Base-by-base conservation (phyloP, 2,113 vertebrate species). In the Urocitellus parryii region DNA sequence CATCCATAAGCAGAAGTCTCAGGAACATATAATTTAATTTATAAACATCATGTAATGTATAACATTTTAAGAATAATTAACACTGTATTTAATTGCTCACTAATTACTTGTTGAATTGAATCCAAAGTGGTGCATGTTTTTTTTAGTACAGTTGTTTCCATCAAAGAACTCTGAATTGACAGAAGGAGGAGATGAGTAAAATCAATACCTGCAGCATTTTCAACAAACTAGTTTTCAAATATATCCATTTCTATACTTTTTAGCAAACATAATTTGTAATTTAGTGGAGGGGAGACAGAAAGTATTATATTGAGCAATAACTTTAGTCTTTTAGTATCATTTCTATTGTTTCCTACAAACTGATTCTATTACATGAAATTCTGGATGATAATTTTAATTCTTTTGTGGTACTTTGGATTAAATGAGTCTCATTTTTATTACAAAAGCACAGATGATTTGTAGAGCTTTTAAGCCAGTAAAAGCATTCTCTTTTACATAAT, bases 371-470 rank as follows among this genome's bases (percentile, higher is more conserved):
- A 84, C 29, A 14, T 82, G 67, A 90, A 93, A 4, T 88, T 91
- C 51, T 78, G 8, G 42, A 25, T 65, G 11, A 79, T 87, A 32
- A 85, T 90, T 94, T 87, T 95, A 77, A 78, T 95, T 97, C 16
- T 82, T 96, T 37, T 79, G 11, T 90, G 72, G 78, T 96, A 53
- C 58, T 90, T 5, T 88, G 65, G 27, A 70, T 96, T 79, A 96
- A 95, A 81, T 65, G 61, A 95, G 24, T 42, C 73, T 88, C 37
- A 25, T 65, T 95, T 92, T 92, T 85, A 48, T 92, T 94, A 84
- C 2, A 92, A 86, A 94, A 72, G 25, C 70, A 84, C 11, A 94
- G 48, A 56, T 94, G 67, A 83, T 32, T 61, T 90, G 63, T 74
- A 29, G 29, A 92, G 20, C 70, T 42, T 4, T 53, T 68, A 74